Base-by-base conservation (phyloP, 2,113 vertebrate genomes). In the Taurulus bubalis region DNA sequence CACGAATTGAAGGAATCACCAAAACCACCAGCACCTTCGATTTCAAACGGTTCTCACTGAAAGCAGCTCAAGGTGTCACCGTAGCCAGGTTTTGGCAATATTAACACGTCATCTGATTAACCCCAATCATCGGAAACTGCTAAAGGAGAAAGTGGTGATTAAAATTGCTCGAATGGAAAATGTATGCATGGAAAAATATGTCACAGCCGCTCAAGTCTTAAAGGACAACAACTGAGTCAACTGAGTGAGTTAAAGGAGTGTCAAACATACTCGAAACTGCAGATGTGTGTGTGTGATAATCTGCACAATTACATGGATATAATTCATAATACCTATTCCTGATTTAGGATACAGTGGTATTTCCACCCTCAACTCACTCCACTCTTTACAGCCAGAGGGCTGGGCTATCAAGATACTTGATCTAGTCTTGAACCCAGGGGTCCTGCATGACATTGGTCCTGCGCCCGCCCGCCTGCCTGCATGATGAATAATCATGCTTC, bases 401-500 rank as follows among this genome's bases (percentile, higher is more conserved):
- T 26, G 0, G 45, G 36, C 30, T 40, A 73, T 62, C 32, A 26
- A 38, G 34, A 64, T 20, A n/a, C 51, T 51, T 55, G 9, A 66
- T 32, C 24, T 38, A 67, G 77, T 53, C 38, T 32, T 77, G 38
- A 55, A 59, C 75, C 62, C 71, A 38, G 51, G 71, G 42, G 47
- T 79, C 30, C 82, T 75, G 77, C 34, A 34, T 6, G 34, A 26
- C 66, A 45, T 51, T 62, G 34, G 55, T 79, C 22, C 79, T 75
- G 77, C 38, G 24, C 12, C 34, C 40, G 65, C 62, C 75, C 34
- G 66, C 63, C 75, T 55, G 77, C 34, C 45, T 47, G 14, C 59
- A 53, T 74, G 77, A 85, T 90, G 62, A 88, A 90, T 84, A 85
- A 72, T 80, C 72, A 85, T 49, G 60, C 65, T 68, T 68, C 56